Evolutionary conservation across 2,113 vertebrate species (phyloP), one percentile per base, ranked within the genome.

Genomic region (Amazona guildingii): DNA sequence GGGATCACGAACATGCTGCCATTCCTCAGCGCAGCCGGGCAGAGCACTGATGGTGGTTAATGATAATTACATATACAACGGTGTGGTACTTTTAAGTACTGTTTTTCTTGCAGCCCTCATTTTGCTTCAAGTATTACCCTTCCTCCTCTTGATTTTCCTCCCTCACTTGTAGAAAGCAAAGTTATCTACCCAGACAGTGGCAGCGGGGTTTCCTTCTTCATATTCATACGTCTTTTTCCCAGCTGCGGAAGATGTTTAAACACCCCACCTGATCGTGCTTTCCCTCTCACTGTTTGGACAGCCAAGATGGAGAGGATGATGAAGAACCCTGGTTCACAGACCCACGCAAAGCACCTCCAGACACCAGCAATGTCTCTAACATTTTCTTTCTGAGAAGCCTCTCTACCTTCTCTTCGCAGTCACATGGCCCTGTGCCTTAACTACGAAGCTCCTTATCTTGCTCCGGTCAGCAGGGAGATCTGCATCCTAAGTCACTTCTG

Each of bases 401-500:
- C 44, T 76, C 24, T 79, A n/a, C 37, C 12, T 64, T 67, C 25
- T 80, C 21, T 76, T 20, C 29, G 73, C 51, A n/a, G 29, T 5
- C 52, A 43, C 19, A 1, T 8, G 27, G 57, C 25, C 52, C 52
- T 51, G n/a, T 39, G 35, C 54, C 28, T 52, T 86, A 62, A 44
- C 29, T 35, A 19, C 11, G 29, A 48, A 69, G 48, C 23, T 69
- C 62, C 76, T 77, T 41, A 48, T n/a, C 59, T 49, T 15, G 13
- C 49, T 94, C 29, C 74, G 77, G 29, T 48, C 39, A 44, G 68
- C 6, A 21, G 5, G 63, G 43, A 93, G n/a, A 43, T 28, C 28
- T 3, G 5, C n/a, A 20, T 11, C 2, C 0, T 5, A 72, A 75
- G 17, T 51, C 57, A 31, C 9, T 79, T 76, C 4, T 61, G 44